A percentile compares a stretch with the other conserved stretches of the same genome.
These are phyloP conservation scores for Liparis tanakae DNA, from an alignment of 2,797 vertebrate species.

Conservation along the genomic window DNA sequence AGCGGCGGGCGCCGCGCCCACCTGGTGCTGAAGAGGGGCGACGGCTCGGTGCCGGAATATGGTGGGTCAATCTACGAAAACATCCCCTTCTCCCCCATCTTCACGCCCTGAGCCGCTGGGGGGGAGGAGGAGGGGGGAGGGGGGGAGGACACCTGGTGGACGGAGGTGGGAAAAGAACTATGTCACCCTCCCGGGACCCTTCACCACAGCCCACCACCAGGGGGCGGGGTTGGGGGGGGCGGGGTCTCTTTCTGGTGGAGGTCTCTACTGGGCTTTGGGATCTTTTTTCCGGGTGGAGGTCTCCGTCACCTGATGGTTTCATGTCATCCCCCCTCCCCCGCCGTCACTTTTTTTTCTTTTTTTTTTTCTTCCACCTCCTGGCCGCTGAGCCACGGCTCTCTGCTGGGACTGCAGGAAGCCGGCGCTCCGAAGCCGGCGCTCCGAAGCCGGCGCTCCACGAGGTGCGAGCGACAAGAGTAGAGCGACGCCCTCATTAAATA, in stretches of 20 bases:
- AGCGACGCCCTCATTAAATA: conserved; percentile 56
- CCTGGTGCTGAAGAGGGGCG: conserved; percentile 97
- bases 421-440: conserved; percentile 65
- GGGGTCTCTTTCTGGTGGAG: conserved; percentile 71
- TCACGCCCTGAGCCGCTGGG: conserved; percentile 92
- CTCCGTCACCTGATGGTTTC: conserved; percentile 81
- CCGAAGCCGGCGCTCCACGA: conserved; percentile 33
- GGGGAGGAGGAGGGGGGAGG: too few species aligned
- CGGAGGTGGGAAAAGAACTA: conserved; percentile 67
- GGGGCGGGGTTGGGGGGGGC: conserved; percentile 41
- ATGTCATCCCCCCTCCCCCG: conserved; percentile 82
- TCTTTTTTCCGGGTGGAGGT: conserved; percentile 45
- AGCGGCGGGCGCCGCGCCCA: conserved; percentile 94
- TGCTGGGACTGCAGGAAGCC: conserved; percentile 79
- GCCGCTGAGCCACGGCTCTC: conserved; percentile 76
- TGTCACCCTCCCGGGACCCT: conserved; percentile 51
- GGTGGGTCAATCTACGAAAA: conserved; percentile 99
- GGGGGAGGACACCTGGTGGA: conserved; percentile 75
- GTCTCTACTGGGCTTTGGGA: conserved; percentile 58
- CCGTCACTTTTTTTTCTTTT: conserved; percentile 81
- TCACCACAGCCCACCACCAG: conserved; percentile 75
- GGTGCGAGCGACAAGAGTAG: conserved; percentile 57
- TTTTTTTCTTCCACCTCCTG: conserved; percentile 53
- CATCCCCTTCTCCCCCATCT: conserved; percentile 98
- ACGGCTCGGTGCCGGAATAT: conserved; percentile 99